Evolutionary conservation across 2,797 vertebrate genomes (phyloP).

Genomic region (Mormyrus proboscirostris): DNA sequence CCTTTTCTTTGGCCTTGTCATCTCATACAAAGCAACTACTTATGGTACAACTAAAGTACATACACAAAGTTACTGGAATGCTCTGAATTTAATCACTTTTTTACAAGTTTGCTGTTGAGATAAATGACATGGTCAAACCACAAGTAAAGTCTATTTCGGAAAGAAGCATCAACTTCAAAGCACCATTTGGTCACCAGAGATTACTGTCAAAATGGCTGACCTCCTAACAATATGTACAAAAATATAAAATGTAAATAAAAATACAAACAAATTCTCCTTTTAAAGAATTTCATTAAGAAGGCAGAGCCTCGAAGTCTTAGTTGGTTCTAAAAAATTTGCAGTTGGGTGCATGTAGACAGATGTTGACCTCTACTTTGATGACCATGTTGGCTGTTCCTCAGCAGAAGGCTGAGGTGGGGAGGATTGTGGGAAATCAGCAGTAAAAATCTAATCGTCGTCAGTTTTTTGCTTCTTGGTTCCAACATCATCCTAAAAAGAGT

Average conservation of each 20-base stretch:
- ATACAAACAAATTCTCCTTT: slow-evolving; percentile 95
- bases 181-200: slow-evolving; percentile 77
- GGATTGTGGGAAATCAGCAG: slow-evolving; percentile 39
- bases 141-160: slow-evolving; percentile 69
- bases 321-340: slow-evolving; percentile 62
- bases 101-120: slow-evolving; percentile 58
- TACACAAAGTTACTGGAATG: slow-evolving; percentile 79
- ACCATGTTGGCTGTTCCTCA: slow-evolving; percentile 55
- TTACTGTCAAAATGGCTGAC: slow-evolving; percentile 75
- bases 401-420: slow-evolving; percentile 48
- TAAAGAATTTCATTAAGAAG: slow-evolving; percentile 82
- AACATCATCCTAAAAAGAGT: slow-evolving; percentile 69
- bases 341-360: slow-evolving; percentile 46
- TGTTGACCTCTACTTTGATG: slow-evolving; percentile 64
- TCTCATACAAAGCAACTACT: slow-evolving; percentile 75
- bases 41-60: slow-evolving; percentile 78
- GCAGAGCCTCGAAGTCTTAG: slow-evolving; percentile 76
- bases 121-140: slow-evolving; percentile 76
- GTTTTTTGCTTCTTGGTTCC: slow-evolving; percentile 89
- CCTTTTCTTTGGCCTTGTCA: slow-evolving; percentile 70
- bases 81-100: slow-evolving; percentile 56
- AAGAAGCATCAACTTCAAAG: slow-evolving; percentile 69
- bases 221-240: slow-evolving; percentile 98
- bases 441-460: slow-evolving; percentile 63
- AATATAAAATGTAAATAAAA: slow-evolving; percentile 99